These are phyloP conservation scores for Malurus splendens DNA, from an alignment of 2,797 vertebrate genomes.

Conservation along the genomic window DNA sequence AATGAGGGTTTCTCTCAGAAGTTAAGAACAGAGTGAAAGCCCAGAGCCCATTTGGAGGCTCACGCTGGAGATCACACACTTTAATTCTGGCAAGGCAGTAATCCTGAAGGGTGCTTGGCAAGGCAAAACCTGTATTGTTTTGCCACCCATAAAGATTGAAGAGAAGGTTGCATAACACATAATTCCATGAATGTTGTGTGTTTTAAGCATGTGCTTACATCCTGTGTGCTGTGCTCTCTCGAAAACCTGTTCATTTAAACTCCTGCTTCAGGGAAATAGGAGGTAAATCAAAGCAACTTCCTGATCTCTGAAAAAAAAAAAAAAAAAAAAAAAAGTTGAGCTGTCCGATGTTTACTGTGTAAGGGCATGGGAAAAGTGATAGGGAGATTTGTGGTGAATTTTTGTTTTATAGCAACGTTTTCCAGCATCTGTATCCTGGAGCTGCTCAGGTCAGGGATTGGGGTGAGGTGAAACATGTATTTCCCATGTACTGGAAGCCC, in stretches of 20 bases:
- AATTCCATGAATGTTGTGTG: fast-evolving
- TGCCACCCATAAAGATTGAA: background rate
- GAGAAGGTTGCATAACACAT: background rate
- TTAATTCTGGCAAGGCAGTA: background rate
- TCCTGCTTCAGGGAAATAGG: background rate
- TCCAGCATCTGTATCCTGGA: background rate
- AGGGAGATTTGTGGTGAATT: background rate
- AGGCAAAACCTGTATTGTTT: background rate
- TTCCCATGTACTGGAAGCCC: background rate
- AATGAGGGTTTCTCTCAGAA: background rate
- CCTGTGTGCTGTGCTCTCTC: background rate
- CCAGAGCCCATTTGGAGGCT: background rate
- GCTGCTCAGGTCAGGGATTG: background rate
- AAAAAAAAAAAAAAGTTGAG: background rate
- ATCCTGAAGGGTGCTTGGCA: background rate
- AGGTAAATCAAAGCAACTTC: background rate
- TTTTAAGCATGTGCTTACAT: background rate
- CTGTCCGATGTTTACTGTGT: background rate
- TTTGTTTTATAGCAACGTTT: background rate
- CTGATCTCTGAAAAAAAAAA: background rate
- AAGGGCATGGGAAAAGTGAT: background rate
- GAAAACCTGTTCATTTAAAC: background rate
- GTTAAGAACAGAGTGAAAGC: background rate
- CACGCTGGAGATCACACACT: background rate
- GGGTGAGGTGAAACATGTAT: background rate